Evolutionary conservation across 2,113 vertebrate species (phyloP).

Genomic region (Physeter macrocephalus): DNA sequence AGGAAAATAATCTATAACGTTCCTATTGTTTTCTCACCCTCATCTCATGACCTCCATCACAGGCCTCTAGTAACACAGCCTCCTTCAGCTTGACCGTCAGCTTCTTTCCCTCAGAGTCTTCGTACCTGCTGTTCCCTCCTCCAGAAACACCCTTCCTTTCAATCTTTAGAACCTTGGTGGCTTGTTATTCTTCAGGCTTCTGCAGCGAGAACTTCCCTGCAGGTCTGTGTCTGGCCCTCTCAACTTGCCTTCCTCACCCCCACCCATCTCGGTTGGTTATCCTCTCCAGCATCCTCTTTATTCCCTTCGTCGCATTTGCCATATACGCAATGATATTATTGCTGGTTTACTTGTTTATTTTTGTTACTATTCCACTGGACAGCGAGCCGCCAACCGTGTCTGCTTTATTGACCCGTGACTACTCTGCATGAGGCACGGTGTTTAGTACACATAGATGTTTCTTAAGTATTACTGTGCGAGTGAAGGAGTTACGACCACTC

Average conservation of each 20-base stretch:
- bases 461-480: not conserved
- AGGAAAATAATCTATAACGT: not conserved
- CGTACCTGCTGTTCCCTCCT: not conserved
- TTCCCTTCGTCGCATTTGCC: not conserved
- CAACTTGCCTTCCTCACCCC: not conserved
- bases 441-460: too few relatives aligned
- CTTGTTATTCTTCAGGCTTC: not conserved
- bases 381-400: not conserved
- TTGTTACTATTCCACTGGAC: not conserved
- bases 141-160: not conserved
- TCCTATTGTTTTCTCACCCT: not conserved
- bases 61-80: not conserved
- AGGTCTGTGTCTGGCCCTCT: too few relatives aligned
- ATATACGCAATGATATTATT: not conserved
- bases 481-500: not conserved
- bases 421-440: fast-evolving
- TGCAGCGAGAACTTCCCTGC: not conserved
- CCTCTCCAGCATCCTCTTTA: not conserved
- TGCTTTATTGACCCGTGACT: not conserved
- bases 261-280: too few relatives aligned
- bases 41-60: too few relatives aligned
- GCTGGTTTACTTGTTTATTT: not conserved
- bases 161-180: not conserved
- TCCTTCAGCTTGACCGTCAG: not conserved
- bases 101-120: not conserved